Conservation (phyloP, 2,888 invertebrate genomes). For the Cryptosula pallasiana region DNA sequence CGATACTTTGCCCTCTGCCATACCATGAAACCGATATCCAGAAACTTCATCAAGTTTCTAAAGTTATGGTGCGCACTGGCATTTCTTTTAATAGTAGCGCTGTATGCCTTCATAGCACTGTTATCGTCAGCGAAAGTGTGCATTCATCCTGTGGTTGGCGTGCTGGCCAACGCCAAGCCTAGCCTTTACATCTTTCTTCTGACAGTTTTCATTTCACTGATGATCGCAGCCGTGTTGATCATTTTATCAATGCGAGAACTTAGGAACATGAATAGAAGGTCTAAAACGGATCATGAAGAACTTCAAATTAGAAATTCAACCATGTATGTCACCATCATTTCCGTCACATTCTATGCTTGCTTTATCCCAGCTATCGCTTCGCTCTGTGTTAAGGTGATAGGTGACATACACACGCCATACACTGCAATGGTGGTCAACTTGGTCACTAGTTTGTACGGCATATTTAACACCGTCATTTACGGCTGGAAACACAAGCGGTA, state of each 20-base stretch:
- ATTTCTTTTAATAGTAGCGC: background rate
- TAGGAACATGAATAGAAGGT: background rate
- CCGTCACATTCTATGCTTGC: background rate
- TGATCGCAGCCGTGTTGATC: background rate
- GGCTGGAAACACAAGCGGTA: constrained; percentile 14
- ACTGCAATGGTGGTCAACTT: background rate
- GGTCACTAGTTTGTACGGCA: background rate
- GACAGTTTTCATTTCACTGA: background rate
- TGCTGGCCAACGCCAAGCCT: background rate
- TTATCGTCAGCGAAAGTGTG: background rate
- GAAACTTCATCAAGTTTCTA: background rate
- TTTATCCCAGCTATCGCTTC: background rate
- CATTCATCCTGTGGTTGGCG: background rate
- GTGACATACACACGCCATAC: background rate
- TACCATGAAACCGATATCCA: background rate
- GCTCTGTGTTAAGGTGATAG: background rate
- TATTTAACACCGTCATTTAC: background rate
- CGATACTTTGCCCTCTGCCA: background rate
- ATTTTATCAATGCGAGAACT: background rate
- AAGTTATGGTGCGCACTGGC: background rate
- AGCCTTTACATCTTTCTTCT: background rate
- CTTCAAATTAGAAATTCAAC: background rate
- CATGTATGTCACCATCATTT: background rate
- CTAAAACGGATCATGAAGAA: background rate
- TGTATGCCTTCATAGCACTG: background rate